Percentiles rank a stretch among this genome's conserved stretches.
These are phyloP conservation scores for Eclectus roratus DNA, from an alignment of 2,113 vertebrate genomes.

Conservation along the genomic window DNA sequence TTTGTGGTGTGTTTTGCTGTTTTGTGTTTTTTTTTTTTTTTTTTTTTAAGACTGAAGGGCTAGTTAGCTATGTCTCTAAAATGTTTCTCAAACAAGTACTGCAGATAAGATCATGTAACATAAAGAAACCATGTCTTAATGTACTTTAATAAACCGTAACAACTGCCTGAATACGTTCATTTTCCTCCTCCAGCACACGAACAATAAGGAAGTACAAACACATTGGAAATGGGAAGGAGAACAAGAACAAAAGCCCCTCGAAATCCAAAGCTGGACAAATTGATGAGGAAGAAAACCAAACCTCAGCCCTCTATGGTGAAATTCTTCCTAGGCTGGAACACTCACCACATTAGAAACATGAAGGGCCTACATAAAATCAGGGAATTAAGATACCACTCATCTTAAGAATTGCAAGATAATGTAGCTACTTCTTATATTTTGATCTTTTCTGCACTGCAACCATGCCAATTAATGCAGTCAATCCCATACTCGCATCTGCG, in stretches of 20 bases:
- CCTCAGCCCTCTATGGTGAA: not conserved
- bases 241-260: not conserved
- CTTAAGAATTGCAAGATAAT: not conserved
- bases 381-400: not conserved
- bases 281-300: not conserved
- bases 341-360: not conserved
- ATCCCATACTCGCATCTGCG: fast-evolving
- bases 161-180: not conserved
- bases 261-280: not conserved
- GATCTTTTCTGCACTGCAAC: not conserved
- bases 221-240: not conserved
- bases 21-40: no score
- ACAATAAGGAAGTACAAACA: not conserved
- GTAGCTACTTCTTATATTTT: fast-evolving
- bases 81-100: not conserved
- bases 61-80: not conserved
- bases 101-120: not conserved
- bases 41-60: not conserved
- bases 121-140: not conserved
- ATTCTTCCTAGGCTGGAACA: not conserved
- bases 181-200: not conserved
- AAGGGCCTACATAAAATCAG: not conserved
- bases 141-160: not conserved
- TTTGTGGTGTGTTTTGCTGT: not conserved
- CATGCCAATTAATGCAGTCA: not conserved